phyloP scores from a whole-genome alignment of 2,888 invertebrate species.

The Thalpophila matura region DNA sequence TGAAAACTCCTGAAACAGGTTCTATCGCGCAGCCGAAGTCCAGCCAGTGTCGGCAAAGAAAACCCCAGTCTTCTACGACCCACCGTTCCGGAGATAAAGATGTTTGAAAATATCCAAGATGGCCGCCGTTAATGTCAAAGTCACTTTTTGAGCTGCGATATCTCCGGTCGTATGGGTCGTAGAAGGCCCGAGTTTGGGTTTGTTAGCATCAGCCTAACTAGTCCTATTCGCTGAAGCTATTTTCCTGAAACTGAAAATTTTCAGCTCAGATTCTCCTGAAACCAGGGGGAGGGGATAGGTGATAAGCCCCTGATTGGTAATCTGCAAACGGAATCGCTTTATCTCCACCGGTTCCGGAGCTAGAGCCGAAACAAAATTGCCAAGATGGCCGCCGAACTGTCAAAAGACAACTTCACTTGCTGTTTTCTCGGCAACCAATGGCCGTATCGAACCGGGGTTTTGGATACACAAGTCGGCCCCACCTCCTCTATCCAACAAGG shows the following conservation, averaged over 20 bases:
- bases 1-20: not conserved
- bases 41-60: not conserved
- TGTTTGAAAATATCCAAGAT: not conserved
- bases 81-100: not conserved
- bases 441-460: not conserved
- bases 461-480: not conserved
- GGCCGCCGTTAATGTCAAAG: not conserved
- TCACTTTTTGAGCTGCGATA: not conserved
- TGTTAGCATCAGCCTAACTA: too few species aligned
- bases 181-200: not conserved
- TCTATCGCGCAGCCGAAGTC: accelerated
- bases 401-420: not conserved
- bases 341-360: not conserved
- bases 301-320: not conserved
- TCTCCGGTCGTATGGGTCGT: not conserved
- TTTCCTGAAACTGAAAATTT: not conserved
- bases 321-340: too few species aligned
- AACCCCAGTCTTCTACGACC: not conserved
- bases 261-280: not conserved
- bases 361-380: not conserved
- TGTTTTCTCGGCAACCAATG: not conserved
- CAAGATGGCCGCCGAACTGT: conserved; percentile 15
- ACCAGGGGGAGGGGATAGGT: too few species aligned
- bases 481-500: too few species aligned
- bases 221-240: not conserved